Conservation (phyloP, 2,797 vertebrate species). For the Lepus oiostolus region DNA sequence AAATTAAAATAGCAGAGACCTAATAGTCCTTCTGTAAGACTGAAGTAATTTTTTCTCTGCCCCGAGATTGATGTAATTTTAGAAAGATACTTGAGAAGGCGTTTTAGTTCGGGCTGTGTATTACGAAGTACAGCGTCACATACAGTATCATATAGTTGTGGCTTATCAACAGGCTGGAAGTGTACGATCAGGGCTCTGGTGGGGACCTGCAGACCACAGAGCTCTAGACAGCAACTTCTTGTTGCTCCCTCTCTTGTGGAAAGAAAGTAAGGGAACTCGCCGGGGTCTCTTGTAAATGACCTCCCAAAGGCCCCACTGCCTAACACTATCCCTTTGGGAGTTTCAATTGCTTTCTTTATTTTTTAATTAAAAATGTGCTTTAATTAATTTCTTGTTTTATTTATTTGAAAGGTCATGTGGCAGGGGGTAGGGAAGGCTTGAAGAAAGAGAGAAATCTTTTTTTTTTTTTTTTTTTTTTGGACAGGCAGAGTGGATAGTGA, state of each 20-base stretch:
- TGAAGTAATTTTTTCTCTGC: not conserved
- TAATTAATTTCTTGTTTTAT: too few species aligned
- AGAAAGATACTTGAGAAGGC: not conserved
- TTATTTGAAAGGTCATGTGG: too few species aligned
- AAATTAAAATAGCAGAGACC: constrained; percentile 54
- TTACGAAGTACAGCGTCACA: not conserved
- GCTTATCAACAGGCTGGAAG: not conserved
- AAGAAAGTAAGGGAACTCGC: not conserved
- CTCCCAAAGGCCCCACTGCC: not conserved
- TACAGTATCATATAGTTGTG: too few species aligned
- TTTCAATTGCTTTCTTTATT: too few species aligned
- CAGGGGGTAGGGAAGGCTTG: too few species aligned
- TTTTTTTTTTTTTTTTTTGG: too few species aligned
- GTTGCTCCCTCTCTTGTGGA: not conserved
- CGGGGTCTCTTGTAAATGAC: not conserved
- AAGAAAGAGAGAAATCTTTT: too few species aligned
- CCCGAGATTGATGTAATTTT: not conserved
- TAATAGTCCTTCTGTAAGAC: not conserved
- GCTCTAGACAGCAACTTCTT: not conserved
- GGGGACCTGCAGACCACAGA: not conserved
- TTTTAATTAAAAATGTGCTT: too few species aligned
- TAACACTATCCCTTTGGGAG: not conserved
- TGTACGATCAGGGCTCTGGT: not conserved
- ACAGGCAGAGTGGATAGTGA: too few species aligned
- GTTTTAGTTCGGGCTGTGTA: not conserved